A percentile compares a stretch with the other conserved stretches of the same genome.
Conservation (phyloP, 2,888 invertebrate species). For the Acanthoscelides obtectus region DNA sequence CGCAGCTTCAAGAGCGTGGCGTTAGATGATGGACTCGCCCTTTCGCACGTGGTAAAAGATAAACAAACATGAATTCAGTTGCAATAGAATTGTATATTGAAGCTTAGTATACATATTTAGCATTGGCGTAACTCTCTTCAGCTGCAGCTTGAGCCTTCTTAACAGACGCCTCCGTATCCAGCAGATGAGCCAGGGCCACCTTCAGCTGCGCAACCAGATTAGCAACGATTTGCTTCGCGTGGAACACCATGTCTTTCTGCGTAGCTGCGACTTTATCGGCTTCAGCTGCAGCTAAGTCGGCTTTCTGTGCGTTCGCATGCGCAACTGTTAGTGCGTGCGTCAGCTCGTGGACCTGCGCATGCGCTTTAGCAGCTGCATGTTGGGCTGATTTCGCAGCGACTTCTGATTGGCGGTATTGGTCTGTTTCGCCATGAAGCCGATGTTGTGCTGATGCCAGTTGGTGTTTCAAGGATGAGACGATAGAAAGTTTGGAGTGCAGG, state of each 20-base stretch:
- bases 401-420: not conserved
- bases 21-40: too few species aligned
- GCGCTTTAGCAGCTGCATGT: not conserved
- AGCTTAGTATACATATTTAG: not conserved
- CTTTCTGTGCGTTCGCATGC: not conserved
- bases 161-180: not conserved
- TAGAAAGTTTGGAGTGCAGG: not conserved
- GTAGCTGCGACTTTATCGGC: not conserved
- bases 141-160: not conserved
- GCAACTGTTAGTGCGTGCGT: not conserved
- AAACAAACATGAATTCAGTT: not conserved
- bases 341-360: not conserved
- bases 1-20: too few species aligned
- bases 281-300: not conserved
- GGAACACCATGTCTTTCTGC: not conserved
- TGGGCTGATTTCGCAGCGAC: not conserved
- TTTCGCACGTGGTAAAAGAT: too few species aligned
- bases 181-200: not conserved
- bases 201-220: not conserved
- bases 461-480: not conserved
- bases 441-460: not conserved
- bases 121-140: not conserved
- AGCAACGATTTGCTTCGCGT: not conserved
- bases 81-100: not conserved
- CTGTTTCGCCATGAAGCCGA: not conserved